These are phyloP conservation scores for Cliona cf. orientalis DNA, from an alignment of 37 sponge, comb jelly and placozoan genomes.

Conservation along the genomic window DNA sequence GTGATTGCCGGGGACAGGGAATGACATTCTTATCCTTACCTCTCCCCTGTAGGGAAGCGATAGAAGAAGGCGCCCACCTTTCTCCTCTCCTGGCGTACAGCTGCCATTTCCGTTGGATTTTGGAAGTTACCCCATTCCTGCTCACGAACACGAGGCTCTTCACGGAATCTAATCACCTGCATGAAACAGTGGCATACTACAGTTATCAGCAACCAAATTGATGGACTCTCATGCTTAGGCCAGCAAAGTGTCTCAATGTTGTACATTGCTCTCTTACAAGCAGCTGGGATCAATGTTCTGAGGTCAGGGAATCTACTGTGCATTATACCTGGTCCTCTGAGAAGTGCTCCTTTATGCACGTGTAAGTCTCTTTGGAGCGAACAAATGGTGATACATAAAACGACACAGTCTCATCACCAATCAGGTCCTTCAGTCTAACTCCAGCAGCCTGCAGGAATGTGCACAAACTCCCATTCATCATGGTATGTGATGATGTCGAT, in stretches of 20 bases:
- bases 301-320: background rate
- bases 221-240: no score
- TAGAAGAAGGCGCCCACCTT: slow-evolving; percentile 81
- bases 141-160: slow-evolving; percentile 84
- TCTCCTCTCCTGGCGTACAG: slow-evolving; percentile 65
- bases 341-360: slow-evolving; percentile 61
- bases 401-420: slow-evolving; percentile 64
- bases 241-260: no score
- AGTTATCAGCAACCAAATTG: no score
- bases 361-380: slow-evolving; percentile 71
- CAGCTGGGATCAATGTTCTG: background rate
- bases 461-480: no score
- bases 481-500: no score
- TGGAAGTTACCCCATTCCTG: slow-evolving; percentile 94
- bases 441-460: slow-evolving; percentile 63
- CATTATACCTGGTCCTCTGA: slow-evolving; percentile 74
- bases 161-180: slow-evolving; percentile 66
- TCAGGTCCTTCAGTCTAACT: slow-evolving; percentile 53
- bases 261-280: no score
- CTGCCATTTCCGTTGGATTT: slow-evolving; percentile 48
- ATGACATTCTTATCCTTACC: slow-evolving; percentile 20
- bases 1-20: background rate
- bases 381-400: slow-evolving; percentile 86
- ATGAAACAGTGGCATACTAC: no score
- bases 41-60: slow-evolving; percentile 88